phyloP scores from a whole-genome alignment of 2,113 vertebrate genomes.

The Oxygymnocypris stewartii region DNA sequence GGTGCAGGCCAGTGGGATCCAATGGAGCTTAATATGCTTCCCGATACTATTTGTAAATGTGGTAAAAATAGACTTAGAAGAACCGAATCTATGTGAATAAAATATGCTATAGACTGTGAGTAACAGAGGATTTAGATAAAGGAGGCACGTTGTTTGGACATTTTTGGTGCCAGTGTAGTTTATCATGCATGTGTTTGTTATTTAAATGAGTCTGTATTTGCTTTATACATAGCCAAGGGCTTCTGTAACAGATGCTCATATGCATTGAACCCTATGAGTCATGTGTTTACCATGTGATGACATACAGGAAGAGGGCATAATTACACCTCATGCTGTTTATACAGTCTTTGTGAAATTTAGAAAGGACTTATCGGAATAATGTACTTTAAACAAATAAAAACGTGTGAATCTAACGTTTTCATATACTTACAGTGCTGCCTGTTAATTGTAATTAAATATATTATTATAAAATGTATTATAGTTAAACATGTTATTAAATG shows the following conservation, averaged over 20 bases:
- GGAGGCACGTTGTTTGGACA: neutral
- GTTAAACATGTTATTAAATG: too few species aligned
- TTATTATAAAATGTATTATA: neutral
- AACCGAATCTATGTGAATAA: neutral
- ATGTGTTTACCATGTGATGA: neutral
- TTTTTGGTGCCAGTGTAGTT: neutral
- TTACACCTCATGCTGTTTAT: neutral
- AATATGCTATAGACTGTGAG: neutral
- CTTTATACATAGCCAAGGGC: neutral
- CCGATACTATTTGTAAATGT: neutral
- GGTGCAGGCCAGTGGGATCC: constrained; percentile 34
- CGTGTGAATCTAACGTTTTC: neutral
- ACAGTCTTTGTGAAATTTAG: neutral
- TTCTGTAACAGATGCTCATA: neutral
- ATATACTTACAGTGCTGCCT: too few species aligned
- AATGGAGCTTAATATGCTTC: neutral
- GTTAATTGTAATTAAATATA: too few species aligned
- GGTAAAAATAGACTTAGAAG: neutral
- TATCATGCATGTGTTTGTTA: neutral
- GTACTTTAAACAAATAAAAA: neutral
- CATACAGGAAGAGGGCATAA: neutral
- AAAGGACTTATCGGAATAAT: neutral
- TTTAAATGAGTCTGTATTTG: neutral
- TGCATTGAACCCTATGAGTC: constrained; percentile 3
- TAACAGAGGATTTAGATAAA: neutral